phyloP scores from a whole-genome alignment of 1,140 invertebrate genomes.

The Chironomus tepperi region DNA sequence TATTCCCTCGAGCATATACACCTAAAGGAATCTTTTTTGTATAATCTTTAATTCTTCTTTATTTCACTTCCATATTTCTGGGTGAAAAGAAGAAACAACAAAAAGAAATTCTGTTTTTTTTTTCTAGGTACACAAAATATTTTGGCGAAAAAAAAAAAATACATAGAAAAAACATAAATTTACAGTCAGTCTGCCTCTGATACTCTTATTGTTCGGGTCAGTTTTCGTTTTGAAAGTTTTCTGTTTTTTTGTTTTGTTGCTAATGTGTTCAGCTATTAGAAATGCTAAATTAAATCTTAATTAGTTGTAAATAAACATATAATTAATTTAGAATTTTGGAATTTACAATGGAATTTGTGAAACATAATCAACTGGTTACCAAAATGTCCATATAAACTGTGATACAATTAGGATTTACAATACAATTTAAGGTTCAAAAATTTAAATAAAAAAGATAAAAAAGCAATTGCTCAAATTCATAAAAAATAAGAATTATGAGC shows the following conservation, averaged over 20 bases:
- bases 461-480: neutral
- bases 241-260: too few species aligned
- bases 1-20: too few species aligned
- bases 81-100: neutral
- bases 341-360: too few species aligned
- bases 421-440: neutral
- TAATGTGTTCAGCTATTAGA: too few species aligned
- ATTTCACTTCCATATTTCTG: neutral
- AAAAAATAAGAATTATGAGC: neutral
- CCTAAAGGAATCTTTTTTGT: too few species aligned
- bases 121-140: neutral
- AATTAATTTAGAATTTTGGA: too few species aligned
- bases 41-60: too few species aligned
- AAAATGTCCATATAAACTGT: neutral
- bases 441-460: neutral
- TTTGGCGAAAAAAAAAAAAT: neutral
- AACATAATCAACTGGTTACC: too few species aligned
- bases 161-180: slow-evolving; percentile 11
- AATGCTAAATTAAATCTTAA: too few species aligned
- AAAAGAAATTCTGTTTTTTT: neutral
- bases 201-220: slow-evolving; percentile 23
- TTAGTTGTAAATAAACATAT: too few species aligned
- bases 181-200: slow-evolving; percentile 24
- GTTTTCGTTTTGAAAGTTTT: neutral
- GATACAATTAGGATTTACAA: neutral